Base-by-base conservation (phyloP, 2,888 invertebrate species). In the Idaea aversata region DNA sequence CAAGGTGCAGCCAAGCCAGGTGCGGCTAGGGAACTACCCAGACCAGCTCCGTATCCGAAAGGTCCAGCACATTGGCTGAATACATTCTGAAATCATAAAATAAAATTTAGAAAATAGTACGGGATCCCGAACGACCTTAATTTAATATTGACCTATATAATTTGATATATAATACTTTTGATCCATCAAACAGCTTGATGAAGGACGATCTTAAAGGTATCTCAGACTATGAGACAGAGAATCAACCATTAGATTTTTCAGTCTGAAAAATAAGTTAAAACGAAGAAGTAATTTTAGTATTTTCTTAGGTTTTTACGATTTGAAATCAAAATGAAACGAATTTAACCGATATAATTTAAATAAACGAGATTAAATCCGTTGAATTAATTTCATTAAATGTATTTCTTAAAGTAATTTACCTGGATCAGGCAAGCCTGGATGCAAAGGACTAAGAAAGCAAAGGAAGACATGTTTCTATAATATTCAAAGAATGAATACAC, bases 351-450 rank as follows among this genome's bases (percentile, higher is more conserved):
- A 10, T 10, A 38, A 13, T 38, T 38, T 7, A 13, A 47, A 13
- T 10, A 47, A 7, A 13, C 4, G 7, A 5, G 47, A 47, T 47
- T 7, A 10, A 3, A 47, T 4, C 4, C 7, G 13, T 47, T 10
- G 0, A 13, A 47, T 47, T 47, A 36, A 1, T 7, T 36, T 36
- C 6, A 36, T 7, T 7, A 36, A 36, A 7, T 7, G 36, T 7
- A 47, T 10, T 47, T 47, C 7, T 10, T 5, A 7, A 47, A 4
- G 10, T 7, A 47, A 47, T 47, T 69, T 72, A 83, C 83, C 77
- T 81, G 81, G 65, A 81, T 64, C 72, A 81, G 72, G 74, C 77
- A 80, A 72, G 79, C 78, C 68, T 81, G 81, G 66, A 75, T 65
- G 76, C 77, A 79, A 64, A 81, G 66, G 15, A 79, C 59, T 2